Base-by-base conservation (phyloP, 2,797 vertebrate genomes). In the Propithecus perrieri region DNA sequence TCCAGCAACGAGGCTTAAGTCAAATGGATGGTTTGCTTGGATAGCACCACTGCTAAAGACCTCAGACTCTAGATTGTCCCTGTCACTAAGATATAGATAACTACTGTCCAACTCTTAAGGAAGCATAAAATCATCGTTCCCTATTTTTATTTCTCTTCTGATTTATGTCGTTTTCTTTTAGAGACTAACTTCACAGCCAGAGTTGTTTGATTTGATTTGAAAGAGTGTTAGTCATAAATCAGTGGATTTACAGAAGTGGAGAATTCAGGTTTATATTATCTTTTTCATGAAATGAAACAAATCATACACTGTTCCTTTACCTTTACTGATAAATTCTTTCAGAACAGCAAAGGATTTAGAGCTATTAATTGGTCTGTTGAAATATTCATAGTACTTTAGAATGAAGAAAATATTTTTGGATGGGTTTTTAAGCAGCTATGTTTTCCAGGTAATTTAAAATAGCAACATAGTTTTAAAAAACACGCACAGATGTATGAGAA, bases 311-410 rank as follows among this genome's bases (percentile, higher is more conserved):
- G 46, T 71, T 96, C 10, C 35, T 80, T 83, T 90, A 83, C 57
- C 10, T 90, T 59, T 89, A 57, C 28, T 71, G 59, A 90, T 81
- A 57, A 69, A 84, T 89, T 91, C 65, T 61, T 72, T 79, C 41
- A 69, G 28, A 76, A 89, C 14, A 48, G 71, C 35, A 63, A 85
- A 79, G 24, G 35, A 59, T 24, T 71, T 61, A 7, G 76, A 75
- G 80, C 72, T 80, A 95, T 95, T 95, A 92, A 89, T 76, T 94
- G 86, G 65, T 57, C 75, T 92, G 12, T 7, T 97, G 75, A 95
- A 96, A 94, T 87, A 95, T 80, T 96, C 53, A 48, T 79, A 57
- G 83, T 72, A 24, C 48, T 93, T 91, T 90, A 89, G 46, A n/a
- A 46, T 53, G 59, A 43, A 93, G 89, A 63, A 65, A 85, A 9